Conservation (phyloP, 2,113 vertebrate species). For the Elachura formosa region DNA sequence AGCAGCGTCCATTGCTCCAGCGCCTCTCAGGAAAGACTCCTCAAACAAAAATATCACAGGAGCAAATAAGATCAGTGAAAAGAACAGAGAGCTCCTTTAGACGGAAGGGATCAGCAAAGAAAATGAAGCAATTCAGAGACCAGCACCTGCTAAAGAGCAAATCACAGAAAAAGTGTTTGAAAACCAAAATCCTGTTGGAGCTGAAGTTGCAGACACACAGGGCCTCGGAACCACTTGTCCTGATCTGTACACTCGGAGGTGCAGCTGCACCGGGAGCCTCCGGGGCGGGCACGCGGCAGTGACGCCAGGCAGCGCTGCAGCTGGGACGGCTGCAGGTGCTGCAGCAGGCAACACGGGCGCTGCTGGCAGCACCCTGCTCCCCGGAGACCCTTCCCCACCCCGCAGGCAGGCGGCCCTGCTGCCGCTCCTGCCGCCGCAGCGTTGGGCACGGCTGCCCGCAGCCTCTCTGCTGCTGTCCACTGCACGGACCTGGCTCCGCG, state of each 20-base stretch:
- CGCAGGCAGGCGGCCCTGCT: not conserved
- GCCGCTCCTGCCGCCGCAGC: accelerated
- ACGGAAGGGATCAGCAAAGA: not conserved
- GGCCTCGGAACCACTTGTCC: not conserved
- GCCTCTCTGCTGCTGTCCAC: not conserved
- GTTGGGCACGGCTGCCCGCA: too few species aligned
- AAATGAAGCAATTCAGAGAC: not conserved
- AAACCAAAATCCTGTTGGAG: not conserved
- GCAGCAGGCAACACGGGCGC: not conserved
- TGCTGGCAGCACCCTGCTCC: not conserved
- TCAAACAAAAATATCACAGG: not conserved
- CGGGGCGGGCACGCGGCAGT: not conserved
- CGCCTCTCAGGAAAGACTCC: not conserved
- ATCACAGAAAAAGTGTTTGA: not conserved
- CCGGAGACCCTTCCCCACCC: not conserved
- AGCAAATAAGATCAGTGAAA: not conserved
- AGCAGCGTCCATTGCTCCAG: accelerated
- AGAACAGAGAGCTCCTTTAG: not conserved
- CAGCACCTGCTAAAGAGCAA: not conserved
- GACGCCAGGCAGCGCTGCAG: accelerated
- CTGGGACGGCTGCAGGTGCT: not conserved
- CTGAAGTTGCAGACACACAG: not conserved
- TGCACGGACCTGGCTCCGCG: accelerated
- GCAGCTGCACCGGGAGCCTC: accelerated
- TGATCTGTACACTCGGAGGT: accelerated